Evolutionary conservation across 2,797 vertebrate species (phyloP), one percentile per base, ranked within the genome.

Genomic region (Acrocephalus scirpaceus): DNA sequence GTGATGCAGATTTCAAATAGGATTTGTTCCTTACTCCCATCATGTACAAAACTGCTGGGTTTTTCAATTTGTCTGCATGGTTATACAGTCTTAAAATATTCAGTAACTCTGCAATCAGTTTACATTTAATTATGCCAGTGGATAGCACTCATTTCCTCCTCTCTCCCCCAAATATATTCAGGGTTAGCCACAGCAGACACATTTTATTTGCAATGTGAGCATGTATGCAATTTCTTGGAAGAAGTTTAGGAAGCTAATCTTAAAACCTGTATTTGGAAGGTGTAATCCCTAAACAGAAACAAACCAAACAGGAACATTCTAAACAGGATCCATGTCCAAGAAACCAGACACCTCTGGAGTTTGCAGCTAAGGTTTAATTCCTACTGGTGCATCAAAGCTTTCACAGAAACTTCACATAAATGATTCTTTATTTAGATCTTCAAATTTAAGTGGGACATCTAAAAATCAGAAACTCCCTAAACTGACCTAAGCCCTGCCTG

Each of bases 1-100:
- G 32, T 36, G 44, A n/a, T 42, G 26, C 16, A 69, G 18, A 86
- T 75, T 75, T 75, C 23, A 34, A 77, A 72, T 1, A 73, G 20
- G 8, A 57, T 62, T 82, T 75, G 5, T 50, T 91, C 51, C 48
- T 70, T 73, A 53, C 4, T 85, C 25, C 16, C 16, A 32, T 50
- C 53, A 40, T 16, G 17, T 60, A 60, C 32, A 36, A 70, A 78
- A 66, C 21, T 27, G 5, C 7, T 25, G 34, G 11, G 9, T 16
- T 84, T 89, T 92, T 67, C n/a, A 48, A 42, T 81, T 81, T 66
- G 6, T 56, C 45, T 0, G 0, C 0, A 0, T 32, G 27, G 45
- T 64, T 70, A 51, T 13, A 36, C 3, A 36, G 29, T 40, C 50
- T 75, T 72, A 88, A 91, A 75, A 86, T 25, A n/a, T 48, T 54